Conservation (phyloP, 2,797 vertebrate genomes). For the Macroramphosus scolopax region DNA sequence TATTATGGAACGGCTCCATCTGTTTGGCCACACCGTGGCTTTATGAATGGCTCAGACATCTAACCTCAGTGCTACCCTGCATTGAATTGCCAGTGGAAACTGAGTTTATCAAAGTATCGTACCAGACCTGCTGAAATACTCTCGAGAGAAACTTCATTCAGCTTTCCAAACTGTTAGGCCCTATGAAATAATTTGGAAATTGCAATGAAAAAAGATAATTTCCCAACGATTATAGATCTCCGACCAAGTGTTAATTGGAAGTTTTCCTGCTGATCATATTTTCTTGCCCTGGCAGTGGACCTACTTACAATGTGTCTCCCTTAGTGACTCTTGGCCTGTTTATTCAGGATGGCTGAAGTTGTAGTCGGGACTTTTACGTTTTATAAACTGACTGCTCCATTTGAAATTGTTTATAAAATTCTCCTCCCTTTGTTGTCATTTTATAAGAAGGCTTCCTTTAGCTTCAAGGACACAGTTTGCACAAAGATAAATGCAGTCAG, state of each 20-base stretch:
- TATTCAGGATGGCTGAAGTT: slow-evolving; percentile 46
- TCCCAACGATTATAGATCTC: slow-evolving; percentile 19
- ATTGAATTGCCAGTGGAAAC: slow-evolving; percentile 1
- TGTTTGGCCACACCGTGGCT: slow-evolving; percentile 40
- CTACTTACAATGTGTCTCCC: slow-evolving; percentile 13
- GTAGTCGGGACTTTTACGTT: slow-evolving; percentile 9
- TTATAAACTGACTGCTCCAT: slow-evolving; percentile 15
- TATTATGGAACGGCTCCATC: slow-evolving; percentile 59
- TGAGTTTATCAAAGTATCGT: slow-evolving; percentile 3
- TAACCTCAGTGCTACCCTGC: slow-evolving; percentile 13
- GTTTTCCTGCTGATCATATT: slow-evolving; percentile 33
- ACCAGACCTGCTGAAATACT: not conserved
- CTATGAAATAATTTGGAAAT: too few species aligned
- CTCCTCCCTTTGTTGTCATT: slow-evolving; percentile 21
- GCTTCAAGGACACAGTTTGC: slow-evolving; percentile 17
- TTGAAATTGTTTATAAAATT: slow-evolving; percentile 10
- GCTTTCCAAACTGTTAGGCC: too few species aligned
- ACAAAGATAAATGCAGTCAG: slow-evolving; percentile 11
- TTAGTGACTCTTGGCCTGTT: slow-evolving; percentile 25
- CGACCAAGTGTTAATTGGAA: slow-evolving; percentile 7
- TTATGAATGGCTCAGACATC: slow-evolving; percentile 36
- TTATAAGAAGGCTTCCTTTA: slow-evolving; percentile 11
- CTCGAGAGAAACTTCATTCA: slow-evolving; percentile 3
- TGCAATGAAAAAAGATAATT: too few species aligned
- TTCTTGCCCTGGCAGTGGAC: slow-evolving; percentile 9